These are phyloP conservation scores for Triops longicaudatus DNA, from an alignment of 1,140 invertebrate species.

Conservation along the genomic window DNA sequence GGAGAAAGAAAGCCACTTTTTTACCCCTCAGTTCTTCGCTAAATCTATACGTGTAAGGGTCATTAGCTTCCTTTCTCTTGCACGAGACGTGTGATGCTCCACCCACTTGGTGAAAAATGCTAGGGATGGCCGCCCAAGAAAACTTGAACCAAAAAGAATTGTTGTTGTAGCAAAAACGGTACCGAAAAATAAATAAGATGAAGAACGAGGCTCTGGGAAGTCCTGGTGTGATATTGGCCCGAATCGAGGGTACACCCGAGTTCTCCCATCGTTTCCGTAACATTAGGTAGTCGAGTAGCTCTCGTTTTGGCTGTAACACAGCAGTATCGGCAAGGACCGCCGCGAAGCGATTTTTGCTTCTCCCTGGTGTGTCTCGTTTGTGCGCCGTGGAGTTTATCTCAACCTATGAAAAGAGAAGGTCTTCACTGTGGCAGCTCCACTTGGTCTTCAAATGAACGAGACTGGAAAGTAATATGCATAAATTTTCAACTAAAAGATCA, in stretches of 20 bases:
- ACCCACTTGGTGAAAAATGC: neutral
- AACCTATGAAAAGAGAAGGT: neutral
- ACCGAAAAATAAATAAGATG: neutral
- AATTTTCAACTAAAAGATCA: too few species aligned
- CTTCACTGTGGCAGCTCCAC: too few species aligned
- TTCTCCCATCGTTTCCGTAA: conserved; percentile 11
- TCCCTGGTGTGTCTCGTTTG: neutral
- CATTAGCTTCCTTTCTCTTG: neutral
- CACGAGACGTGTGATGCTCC: conserved; percentile 10
- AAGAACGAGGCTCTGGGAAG: neutral
- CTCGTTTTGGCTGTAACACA: neutral
- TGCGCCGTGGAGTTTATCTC: neutral
- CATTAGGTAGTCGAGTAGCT: conserved; percentile 14
- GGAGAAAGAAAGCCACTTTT: neutral
- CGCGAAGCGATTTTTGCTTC: neutral
- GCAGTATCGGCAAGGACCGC: neutral
- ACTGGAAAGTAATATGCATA: too few species aligned
- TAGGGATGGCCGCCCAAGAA: neutral
- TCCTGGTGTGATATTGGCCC: conserved; percentile 10
- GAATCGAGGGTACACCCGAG: conserved; percentile 5
- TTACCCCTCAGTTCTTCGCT: neutral
- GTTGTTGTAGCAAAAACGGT: neutral
- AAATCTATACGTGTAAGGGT: neutral
- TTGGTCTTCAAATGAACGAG: too few species aligned
- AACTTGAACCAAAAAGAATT: neutral